These are phyloP conservation scores for Drusus annulatus DNA, from an alignment of 1,140 invertebrate species.

Conservation along the genomic window DNA sequence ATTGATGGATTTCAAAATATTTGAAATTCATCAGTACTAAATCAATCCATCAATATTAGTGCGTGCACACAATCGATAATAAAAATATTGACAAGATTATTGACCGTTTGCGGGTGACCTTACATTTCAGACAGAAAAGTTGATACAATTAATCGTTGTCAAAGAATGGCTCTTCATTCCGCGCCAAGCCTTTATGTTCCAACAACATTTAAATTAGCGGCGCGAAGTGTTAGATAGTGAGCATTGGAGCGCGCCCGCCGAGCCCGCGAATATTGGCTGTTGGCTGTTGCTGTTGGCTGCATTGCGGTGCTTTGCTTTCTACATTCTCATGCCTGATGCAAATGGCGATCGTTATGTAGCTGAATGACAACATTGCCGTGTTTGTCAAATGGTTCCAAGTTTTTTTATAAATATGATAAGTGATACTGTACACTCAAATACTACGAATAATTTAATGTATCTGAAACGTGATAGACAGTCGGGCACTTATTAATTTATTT, in stretches of 20 bases:
- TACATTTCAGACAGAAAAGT: too few species aligned
- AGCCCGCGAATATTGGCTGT: slow-evolving; percentile 39
- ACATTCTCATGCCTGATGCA: slow-evolving; percentile 53
- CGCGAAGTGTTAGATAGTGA: slow-evolving; percentile 1
- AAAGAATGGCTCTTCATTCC: not conserved
- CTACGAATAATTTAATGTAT: slow-evolving; percentile 15
- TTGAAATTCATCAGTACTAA: not conserved
- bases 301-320: slow-evolving; percentile 52
- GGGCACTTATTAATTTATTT: slow-evolving; percentile 5
- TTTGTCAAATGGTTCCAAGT: slow-evolving; percentile 43
- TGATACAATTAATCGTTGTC: too few species aligned
- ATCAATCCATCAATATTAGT: too few species aligned
- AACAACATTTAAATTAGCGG: slow-evolving; percentile 12
- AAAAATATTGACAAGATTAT: too few species aligned
- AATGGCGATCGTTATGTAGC: slow-evolving; percentile 53
- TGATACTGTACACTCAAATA: slow-evolving; percentile 33
- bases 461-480: slow-evolving; percentile 11
- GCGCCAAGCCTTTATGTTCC: not conserved
- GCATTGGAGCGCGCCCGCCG: slow-evolving; percentile 10
- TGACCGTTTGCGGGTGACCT: too few species aligned
- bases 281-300: slow-evolving; percentile 24
- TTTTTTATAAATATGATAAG: slow-evolving; percentile 46
- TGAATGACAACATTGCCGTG: slow-evolving; percentile 52
- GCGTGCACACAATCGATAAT: too few species aligned
- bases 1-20: not conserved